Evolutionary conservation across 2,888 invertebrate species (phyloP), one percentile per base, ranked within the genome.

Genomic region (Agriopis leucophaearia): DNA sequence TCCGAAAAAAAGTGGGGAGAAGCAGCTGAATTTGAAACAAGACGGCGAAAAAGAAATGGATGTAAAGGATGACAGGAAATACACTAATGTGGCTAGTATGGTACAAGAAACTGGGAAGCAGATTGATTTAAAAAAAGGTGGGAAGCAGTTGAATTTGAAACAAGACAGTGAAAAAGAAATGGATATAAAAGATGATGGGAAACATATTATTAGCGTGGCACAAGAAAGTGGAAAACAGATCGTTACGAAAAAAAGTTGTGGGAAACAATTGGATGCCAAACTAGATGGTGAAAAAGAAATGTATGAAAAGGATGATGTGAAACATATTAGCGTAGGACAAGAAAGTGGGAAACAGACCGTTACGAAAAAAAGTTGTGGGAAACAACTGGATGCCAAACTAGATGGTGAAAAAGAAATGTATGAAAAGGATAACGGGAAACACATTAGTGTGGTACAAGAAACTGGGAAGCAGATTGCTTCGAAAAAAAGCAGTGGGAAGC

Each of bases 221-320:
- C 15, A 55, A 18, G 15, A 42, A 47, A 44, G 7, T 47, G 47
- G 1, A 9, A 55, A 63, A 35, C 55, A 48, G 4, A 63, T 48
- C 4, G 15, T 13, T 10, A 15, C 35, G 5, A 63, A 56, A 42
- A 48, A 42, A 42, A 12, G 8, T 10, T 36, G 48, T 18, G 60
- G 8, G 3, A 51, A 50, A 13, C 48, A 50, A n/a, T 3, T 59
- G 8, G 50, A 42, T 40, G 27, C n/a, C 9, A 18, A 6, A 13
- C 27, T 13, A 13, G 27, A 1, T 15, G 38, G n/a, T 9, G 52
- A 27, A 27, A 1, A 27, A 27, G 27, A 27, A 27, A 27, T 27
- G 1, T 3, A 27, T 27, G 27, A 5, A 27, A 27, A 27, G 5
- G 27, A 27, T 27, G 27, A 54, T 10, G n/a, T 5, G 2, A 18